phyloP scores from a whole-genome alignment of 2,113 vertebrate genomes.

The Sphyrna mokarran region DNA sequence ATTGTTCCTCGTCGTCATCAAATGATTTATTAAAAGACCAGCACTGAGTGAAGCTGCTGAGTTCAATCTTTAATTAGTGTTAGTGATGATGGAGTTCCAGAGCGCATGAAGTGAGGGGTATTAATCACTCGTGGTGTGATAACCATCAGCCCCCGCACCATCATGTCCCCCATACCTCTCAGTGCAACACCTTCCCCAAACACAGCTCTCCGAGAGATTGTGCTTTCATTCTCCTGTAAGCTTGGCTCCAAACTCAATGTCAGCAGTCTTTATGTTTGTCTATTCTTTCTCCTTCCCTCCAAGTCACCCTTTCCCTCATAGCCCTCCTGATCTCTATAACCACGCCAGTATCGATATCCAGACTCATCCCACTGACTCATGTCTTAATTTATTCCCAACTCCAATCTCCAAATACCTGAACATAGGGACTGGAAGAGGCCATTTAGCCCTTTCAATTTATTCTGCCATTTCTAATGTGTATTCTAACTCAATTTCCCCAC shows the following conservation, averaged over 20 bases:
- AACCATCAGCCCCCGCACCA: too few relatives aligned
- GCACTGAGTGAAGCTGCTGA: not conserved
- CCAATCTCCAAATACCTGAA: not conserved
- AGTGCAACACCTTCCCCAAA: not conserved
- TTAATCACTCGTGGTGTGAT: not conserved
- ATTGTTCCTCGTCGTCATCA: not conserved
- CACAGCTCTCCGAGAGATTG: not conserved
- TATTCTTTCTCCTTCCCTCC: not conserved
- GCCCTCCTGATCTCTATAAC: not conserved
- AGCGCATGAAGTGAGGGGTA: not conserved
- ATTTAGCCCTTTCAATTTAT: not conserved
- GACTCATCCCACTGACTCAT: not conserved
- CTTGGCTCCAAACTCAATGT: not conserved
- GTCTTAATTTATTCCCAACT: not conserved
- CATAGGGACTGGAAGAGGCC: not conserved
- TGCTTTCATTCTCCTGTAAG: not conserved
- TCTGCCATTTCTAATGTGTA: not conserved
- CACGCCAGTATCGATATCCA: not conserved
- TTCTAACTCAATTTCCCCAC: not conserved
- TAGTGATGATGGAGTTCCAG: not conserved
- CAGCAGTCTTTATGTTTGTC: not conserved
- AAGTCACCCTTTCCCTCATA: not conserved
- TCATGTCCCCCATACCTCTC: not conserved
- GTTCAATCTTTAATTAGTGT: not conserved
- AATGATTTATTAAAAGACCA: not conserved